Conservation (phyloP, 1,140 invertebrate species). For the Musca domestica region DNA sequence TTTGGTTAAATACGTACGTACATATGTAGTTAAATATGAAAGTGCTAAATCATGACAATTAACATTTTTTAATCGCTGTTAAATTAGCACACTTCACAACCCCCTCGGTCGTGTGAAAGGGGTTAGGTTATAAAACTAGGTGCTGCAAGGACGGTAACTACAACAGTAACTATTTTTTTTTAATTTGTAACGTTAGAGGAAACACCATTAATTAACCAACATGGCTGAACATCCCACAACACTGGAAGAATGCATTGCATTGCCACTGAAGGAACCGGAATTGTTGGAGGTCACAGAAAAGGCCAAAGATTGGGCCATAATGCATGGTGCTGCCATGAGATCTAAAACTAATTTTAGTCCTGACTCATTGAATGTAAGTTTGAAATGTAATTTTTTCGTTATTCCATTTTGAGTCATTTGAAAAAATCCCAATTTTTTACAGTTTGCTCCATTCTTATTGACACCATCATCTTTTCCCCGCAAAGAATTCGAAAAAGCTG, state of each 20-base stretch:
- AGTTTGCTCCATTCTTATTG: constrained; percentile 80
- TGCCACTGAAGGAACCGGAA: constrained; percentile 63
- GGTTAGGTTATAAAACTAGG: no score
- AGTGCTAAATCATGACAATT: no score
- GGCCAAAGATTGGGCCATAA: constrained; percentile 79
- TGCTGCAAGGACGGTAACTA: no score
- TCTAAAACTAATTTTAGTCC: constrained; percentile 66
- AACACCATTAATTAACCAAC: no score
- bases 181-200: no score
- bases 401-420: constrained; percentile 8
- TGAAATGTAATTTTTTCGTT: neutral
- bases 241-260: constrained; percentile 57
- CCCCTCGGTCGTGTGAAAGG: no score
- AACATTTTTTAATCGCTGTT: no score
- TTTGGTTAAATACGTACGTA: no score
- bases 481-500: constrained; percentile 73
- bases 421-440: neutral
- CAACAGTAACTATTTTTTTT: no score
- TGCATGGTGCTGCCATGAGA: constrained; percentile 79
- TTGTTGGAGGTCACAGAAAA: constrained; percentile 67
- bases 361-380: constrained; percentile 64
- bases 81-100: no score
- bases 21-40: no score
- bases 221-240: constrained; percentile 17
- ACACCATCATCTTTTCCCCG: constrained; percentile 80